A percentile compares a stretch with the other conserved stretches of the same genome.
These are phyloP conservation scores for Aplochiton taeniatus DNA, from an alignment of 2,797 vertebrate species.

Conservation along the genomic window DNA sequence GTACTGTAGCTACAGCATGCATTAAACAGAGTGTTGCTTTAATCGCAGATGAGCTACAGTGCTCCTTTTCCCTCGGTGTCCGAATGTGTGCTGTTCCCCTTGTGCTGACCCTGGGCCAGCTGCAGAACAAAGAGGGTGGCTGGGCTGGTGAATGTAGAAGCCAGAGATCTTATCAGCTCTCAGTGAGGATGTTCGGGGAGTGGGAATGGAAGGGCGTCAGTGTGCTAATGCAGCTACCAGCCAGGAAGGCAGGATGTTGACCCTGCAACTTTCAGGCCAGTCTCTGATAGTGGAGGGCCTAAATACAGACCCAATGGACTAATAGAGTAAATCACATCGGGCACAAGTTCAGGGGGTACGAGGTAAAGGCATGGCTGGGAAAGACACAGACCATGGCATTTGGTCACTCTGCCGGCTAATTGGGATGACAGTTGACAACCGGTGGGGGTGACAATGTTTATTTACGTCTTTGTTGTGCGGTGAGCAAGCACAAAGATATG, in stretches of 20 bases:
- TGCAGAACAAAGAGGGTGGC: slow-evolving; percentile 36
- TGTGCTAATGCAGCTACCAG: slow-evolving; percentile 82
- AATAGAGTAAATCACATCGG: slow-evolving; percentile 76
- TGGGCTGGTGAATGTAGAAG: slow-evolving; percentile 57
- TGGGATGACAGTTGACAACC: slow-evolving; percentile 86
- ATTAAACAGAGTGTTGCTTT: too few species aligned
- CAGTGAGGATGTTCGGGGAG: slow-evolving; percentile 66
- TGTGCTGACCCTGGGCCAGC: background rate
- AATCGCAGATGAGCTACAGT: background rate
- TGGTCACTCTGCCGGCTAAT: slow-evolving; percentile 78
- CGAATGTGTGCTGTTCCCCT: too few species aligned
- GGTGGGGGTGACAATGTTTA: slow-evolving; percentile 79
- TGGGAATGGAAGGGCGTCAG: slow-evolving; percentile 72
- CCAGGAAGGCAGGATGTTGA: slow-evolving; percentile 87
- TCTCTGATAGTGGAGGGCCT: slow-evolving; percentile 50
- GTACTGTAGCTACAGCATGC: too few species aligned
- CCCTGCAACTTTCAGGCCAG: slow-evolving; percentile 72
- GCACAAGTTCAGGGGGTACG: slow-evolving; percentile 70
- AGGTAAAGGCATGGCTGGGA: slow-evolving; percentile 75
- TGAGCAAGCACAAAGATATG: slow-evolving; percentile 87
- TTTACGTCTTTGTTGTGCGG: slow-evolving; percentile 86
- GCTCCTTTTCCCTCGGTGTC: background rate
- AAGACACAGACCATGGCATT: slow-evolving; percentile 55
- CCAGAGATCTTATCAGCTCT: slow-evolving; percentile 73
- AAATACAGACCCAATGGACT: slow-evolving; percentile 71